These are phyloP conservation scores for Malthinus seriepunctatus DNA, from an alignment of 2,888 invertebrate genomes.

Conservation along the genomic window DNA sequence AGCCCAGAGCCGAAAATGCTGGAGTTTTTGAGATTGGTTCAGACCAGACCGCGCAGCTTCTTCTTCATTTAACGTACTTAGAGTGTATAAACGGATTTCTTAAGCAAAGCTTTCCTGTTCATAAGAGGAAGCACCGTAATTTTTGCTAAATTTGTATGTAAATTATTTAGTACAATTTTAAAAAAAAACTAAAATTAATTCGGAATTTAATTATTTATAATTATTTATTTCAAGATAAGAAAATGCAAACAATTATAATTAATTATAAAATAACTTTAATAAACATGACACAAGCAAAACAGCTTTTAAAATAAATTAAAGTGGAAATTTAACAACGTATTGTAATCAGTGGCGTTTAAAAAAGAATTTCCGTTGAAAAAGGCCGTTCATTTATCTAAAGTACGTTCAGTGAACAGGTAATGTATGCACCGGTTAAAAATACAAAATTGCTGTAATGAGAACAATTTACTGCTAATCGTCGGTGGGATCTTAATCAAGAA, in stretches of 20 bases:
- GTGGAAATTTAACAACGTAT: constrained; percentile 29
- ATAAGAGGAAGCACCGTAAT: too few relatives aligned
- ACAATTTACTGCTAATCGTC: constrained; percentile 58
- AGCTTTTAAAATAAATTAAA: constrained; percentile 30
- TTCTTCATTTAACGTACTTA: too few relatives aligned
- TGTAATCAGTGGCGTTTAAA: constrained; percentile 37
- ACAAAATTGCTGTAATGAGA: constrained; percentile 58
- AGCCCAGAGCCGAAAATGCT: too few relatives aligned
- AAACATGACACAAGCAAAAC: constrained; percentile 25
- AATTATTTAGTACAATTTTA: too few relatives aligned
- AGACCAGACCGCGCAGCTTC: too few relatives aligned
- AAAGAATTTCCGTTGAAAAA: constrained; percentile 52
- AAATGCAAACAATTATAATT: not conserved
- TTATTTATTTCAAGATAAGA: not conserved
- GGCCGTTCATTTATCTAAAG: constrained; percentile 51
- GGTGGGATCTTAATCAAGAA: constrained; percentile 56
- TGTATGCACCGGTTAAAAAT: constrained; percentile 57
- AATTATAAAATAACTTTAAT: not conserved
- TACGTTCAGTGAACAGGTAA: constrained; percentile 55
- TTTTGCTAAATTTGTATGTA: too few relatives aligned
- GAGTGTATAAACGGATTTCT: too few relatives aligned
- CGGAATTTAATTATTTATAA: not conserved
- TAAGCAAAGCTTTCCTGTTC: too few relatives aligned
- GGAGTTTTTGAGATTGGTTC: too few relatives aligned
- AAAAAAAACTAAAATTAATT: too few relatives aligned